These are phyloP conservation scores for Brachyrhaphis roseni DNA, from an alignment of 2,797 vertebrate genomes.

Conservation along the genomic window DNA sequence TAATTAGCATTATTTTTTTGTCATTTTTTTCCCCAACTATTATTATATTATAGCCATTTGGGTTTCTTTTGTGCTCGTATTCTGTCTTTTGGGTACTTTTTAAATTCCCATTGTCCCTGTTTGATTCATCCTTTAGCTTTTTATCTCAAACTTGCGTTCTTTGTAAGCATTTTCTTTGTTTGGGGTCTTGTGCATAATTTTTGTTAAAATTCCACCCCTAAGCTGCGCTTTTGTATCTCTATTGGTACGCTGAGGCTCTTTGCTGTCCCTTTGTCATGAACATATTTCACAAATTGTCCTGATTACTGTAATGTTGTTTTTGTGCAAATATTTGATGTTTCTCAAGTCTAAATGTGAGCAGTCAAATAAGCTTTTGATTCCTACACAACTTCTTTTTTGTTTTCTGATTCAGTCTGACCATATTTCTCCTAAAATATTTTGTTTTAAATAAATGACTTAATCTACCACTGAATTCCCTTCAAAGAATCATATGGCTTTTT, in stretches of 20 bases:
- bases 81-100: slow-evolving; percentile 1
- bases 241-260: not conserved
- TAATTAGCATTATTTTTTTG: not conserved
- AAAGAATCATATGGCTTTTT: not conserved
- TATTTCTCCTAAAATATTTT: not conserved
- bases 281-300: not conserved
- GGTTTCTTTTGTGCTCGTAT: not conserved
- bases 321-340: not conserved
- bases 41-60: not conserved
- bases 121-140: slow-evolving; percentile 1
- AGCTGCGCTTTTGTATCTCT: not conserved
- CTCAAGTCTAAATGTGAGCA: not conserved
- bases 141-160: not conserved
- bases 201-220: not conserved
- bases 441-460: not conserved
- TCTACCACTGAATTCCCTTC: not conserved
- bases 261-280: not conserved
- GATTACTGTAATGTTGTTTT: not conserved
- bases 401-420: not conserved
- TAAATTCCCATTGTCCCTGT: not conserved
- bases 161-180: not conserved
- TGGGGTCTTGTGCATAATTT: not conserved
- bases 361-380: not conserved
- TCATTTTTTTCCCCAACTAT: not conserved
- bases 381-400: not conserved